These are phyloP conservation scores for Phymastichus coffea DNA, from an alignment of 1,140 invertebrate genomes.

Conservation along the genomic window DNA sequence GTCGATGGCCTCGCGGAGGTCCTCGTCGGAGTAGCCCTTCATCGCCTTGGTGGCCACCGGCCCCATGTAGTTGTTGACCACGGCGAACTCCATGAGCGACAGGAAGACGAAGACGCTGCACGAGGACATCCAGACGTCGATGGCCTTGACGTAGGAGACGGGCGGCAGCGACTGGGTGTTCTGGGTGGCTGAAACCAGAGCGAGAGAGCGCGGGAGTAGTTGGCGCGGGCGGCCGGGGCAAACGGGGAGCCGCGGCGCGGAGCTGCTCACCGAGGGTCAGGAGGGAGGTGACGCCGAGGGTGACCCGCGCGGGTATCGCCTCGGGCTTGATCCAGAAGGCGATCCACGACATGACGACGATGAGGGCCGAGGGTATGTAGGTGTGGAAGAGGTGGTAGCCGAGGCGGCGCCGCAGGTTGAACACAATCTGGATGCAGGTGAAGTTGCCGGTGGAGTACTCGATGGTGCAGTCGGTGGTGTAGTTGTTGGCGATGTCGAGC, in stretches of 20 bases:
- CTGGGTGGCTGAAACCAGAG: constrained; percentile 73
- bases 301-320: constrained; percentile 80
- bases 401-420: constrained; percentile 77
- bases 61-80: constrained; percentile 91
- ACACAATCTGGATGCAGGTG: constrained; percentile 83
- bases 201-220: background rate
- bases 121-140: constrained; percentile 92
- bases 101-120: constrained; percentile 91
- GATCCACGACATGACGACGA: constrained; percentile 92
- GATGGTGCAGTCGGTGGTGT: constrained; percentile 84
- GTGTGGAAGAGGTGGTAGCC: constrained; percentile 90
- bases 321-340: constrained; percentile 93
- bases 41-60: constrained; percentile 83
- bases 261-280: constrained; percentile 69
- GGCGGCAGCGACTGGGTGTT: constrained; percentile 87
- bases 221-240: background rate
- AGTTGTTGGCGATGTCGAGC: constrained; percentile 83
- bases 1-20: constrained; percentile 70
- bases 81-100: constrained; percentile 89
- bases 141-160: constrained; percentile 88
- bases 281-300: constrained; percentile 79
- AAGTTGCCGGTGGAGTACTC: constrained; percentile 89
- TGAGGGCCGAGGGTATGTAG: constrained; percentile 85
- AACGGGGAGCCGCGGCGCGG: background rate
- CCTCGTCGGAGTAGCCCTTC: constrained; percentile 88